A percentile compares a stretch with the other conserved stretches of the same genome.
Conservation (phyloP, 2,888 invertebrate species). For the Trachelus stipa region DNA sequence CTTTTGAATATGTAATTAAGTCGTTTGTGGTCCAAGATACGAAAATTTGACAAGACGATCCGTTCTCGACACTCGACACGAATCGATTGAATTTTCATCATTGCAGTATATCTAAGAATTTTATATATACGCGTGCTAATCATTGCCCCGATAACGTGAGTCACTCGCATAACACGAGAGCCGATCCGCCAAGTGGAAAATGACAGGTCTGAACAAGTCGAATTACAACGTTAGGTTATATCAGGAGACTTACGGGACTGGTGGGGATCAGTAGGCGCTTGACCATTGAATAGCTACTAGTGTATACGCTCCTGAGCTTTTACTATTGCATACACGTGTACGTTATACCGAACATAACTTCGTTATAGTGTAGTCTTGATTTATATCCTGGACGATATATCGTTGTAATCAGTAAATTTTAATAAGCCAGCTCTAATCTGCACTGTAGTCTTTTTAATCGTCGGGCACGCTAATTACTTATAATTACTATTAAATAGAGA, state of each 20-base stretch:
- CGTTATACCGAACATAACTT: not conserved
- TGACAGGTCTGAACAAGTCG: not conserved
- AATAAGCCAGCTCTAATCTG: not conserved
- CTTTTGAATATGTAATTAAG: not conserved
- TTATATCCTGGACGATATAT: not conserved
- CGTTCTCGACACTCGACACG: not conserved
- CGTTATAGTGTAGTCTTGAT: not conserved
- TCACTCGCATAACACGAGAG: not conserved
- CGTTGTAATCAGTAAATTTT: not conserved
- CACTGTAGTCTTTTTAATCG: not conserved
- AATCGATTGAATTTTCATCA: not conserved
- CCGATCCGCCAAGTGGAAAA: not conserved
- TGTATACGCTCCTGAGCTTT: not conserved
- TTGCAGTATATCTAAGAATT: not conserved
- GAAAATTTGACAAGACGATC: not conserved
- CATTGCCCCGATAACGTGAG: not conserved
- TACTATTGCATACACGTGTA: not conserved
- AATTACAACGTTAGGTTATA: not conserved
- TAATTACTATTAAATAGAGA: not conserved
- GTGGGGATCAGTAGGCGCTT: slow-evolving; percentile 46
- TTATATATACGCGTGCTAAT: not conserved
- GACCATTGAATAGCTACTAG: slow-evolving; percentile 42
- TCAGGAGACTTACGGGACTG: not conserved
- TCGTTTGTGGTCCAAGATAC: not conserved
- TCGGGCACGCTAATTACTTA: not conserved